phyloP scores from a whole-genome alignment of 2,113 vertebrate species.

The Labeo catla region DNA sequence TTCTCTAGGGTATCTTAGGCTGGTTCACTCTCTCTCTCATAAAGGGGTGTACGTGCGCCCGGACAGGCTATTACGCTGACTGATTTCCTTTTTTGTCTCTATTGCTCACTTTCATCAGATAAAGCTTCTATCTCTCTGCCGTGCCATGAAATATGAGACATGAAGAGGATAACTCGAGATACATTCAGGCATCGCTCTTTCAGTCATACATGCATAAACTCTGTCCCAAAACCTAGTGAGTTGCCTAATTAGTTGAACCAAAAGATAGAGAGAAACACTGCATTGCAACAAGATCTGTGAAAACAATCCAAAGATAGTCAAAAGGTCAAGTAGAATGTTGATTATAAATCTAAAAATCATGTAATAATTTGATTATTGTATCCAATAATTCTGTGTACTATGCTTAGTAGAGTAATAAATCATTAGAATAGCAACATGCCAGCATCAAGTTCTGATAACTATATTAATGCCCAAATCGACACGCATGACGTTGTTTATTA shows the following conservation, averaged over 20 bases:
- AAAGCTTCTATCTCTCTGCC: neutral
- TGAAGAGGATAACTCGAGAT: constrained; percentile 1
- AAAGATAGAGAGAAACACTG: no score
- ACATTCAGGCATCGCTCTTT: neutral
- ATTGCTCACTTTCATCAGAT: constrained; percentile 44
- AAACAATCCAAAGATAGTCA: no score
- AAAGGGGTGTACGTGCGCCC: neutral
- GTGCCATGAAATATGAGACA: constrained; percentile 25
- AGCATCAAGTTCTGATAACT: no score
- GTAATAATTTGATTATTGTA: neutral
- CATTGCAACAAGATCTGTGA: no score
- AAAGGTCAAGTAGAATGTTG: no score
- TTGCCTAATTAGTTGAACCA: no score
- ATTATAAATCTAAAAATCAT: neutral
- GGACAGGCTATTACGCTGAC: neutral
- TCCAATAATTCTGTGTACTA: neutral
- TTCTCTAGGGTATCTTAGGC: neutral
- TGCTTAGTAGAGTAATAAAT: neutral
- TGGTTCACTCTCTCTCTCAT: neutral
- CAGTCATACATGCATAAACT: neutral
- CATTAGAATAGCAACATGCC: no score
- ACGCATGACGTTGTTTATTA: no score
- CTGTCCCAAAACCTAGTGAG: neutral
- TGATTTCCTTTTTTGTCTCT: neutral
- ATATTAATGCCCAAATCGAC: no score